Conservation (phyloP, 1,140 invertebrate genomes). For the Diprion similis region DNA sequence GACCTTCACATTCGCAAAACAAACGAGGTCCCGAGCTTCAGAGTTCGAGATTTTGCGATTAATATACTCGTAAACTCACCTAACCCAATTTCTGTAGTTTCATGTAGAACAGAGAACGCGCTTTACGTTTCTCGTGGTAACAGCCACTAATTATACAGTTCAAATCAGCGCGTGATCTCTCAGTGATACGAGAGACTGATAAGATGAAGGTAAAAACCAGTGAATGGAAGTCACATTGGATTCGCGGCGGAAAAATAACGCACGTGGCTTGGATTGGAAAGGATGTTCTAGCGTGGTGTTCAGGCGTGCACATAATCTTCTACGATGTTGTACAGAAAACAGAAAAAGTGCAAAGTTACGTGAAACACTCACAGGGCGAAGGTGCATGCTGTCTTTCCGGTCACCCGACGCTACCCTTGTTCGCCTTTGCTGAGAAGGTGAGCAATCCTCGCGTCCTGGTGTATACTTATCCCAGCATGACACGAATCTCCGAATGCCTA, state of each 20-base stretch:
- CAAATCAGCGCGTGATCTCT: too few species aligned
- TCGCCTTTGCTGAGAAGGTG: slow-evolving; percentile 49
- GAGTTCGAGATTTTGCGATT: not conserved
- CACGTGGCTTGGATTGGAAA: slow-evolving; percentile 51
- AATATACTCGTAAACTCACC: too few species aligned
- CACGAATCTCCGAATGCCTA: slow-evolving; percentile 41
- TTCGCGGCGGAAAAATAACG: slow-evolving; percentile 44
- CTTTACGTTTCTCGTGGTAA: too few species aligned
- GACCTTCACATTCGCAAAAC: not conserved
- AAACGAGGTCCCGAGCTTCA: not conserved
- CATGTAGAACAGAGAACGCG: too few species aligned
- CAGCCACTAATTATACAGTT: too few species aligned
- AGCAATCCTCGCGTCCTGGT: slow-evolving; percentile 47
- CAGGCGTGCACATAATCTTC: slow-evolving; percentile 48
- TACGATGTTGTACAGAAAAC: slow-evolving; percentile 35
- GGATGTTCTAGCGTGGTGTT: slow-evolving; percentile 50
- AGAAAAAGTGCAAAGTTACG: slow-evolving; percentile 39
- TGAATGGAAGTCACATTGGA: slow-evolving; percentile 44
- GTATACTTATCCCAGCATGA: slow-evolving; percentile 49
- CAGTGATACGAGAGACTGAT: too few species aligned
- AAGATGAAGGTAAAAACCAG: not conserved
- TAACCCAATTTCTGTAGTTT: too few species aligned
- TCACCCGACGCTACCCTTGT: slow-evolving; percentile 31
- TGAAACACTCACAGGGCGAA: slow-evolving; percentile 36
- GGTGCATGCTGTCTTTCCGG: slow-evolving; percentile 48